Evolutionary conservation across 2,888 invertebrate genomes (phyloP).

Genomic region (Drosophila subquinaria): DNA sequence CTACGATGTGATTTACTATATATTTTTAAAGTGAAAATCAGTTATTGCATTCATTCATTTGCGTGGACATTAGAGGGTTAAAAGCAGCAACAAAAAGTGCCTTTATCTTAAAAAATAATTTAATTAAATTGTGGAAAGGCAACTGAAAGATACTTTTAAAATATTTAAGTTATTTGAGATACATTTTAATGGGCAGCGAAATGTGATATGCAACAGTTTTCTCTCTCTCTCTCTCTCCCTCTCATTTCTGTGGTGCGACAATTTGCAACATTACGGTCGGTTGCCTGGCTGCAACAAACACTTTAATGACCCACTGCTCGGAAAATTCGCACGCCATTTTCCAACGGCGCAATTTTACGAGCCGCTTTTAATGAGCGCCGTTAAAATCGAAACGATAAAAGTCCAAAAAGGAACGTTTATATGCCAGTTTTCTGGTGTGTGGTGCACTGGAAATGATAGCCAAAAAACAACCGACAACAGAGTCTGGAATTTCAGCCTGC

Average conservation of each 20-base stretch:
- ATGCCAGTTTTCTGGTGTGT: conserved; percentile 10
- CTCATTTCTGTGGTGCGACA: conserved; percentile 15
- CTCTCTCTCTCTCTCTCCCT: conserved; percentile 5
- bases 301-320: conserved; percentile 46
- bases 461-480: conserved; percentile 9
- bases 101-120: no score
- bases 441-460: conserved; percentile 32
- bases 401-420: conserved; percentile 30
- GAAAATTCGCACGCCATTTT: conserved; percentile 46
- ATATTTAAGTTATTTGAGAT: conserved; percentile 6
- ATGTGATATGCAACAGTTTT: conserved; percentile 21
- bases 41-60: no score
- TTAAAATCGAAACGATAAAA: conserved; percentile 53
- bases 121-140: background rate
- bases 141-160: background rate
- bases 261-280: conserved; percentile 20
- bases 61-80: no score
- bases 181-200: conserved; percentile 29
- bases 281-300: conserved; percentile 12
- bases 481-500: conserved; percentile 29
- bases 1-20: no score
- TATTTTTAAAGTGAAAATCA: no score
- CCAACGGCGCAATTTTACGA: conserved; percentile 38
- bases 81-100: no score
- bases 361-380: conserved; percentile 52